Evolutionary conservation across 2,888 invertebrate genomes (phyloP).

Genomic region (Amphipyra tragopoginis): DNA sequence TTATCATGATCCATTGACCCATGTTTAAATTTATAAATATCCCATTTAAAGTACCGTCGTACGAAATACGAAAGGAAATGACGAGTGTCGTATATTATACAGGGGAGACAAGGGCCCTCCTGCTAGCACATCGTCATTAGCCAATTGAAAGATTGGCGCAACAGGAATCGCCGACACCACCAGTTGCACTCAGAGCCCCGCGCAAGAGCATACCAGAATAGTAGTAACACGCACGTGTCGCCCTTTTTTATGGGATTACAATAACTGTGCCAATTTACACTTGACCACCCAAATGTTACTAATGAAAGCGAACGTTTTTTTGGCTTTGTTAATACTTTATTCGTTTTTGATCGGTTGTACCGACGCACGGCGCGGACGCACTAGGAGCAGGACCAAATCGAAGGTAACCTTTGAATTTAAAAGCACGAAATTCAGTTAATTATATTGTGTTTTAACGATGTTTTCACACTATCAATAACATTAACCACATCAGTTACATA

Average conservation of each 20-base stretch:
- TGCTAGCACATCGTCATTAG: slow-evolving; percentile 82
- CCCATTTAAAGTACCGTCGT: slow-evolving; percentile 65
- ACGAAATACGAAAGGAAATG: slow-evolving; percentile 80
- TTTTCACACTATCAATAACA: too few relatives aligned
- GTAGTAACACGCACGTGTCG: slow-evolving; percentile 24
- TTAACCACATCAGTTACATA: too few relatives aligned
- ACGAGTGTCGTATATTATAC: slow-evolving; percentile 73
- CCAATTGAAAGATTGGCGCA: slow-evolving; percentile 85
- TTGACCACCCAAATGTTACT: slow-evolving; percentile 69
- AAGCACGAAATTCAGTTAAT: too few relatives aligned
- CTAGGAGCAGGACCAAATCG: slow-evolving; percentile 93
- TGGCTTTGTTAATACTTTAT: slow-evolving; percentile 68
- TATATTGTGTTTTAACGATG: too few relatives aligned
- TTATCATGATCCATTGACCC: slow-evolving; percentile 52
- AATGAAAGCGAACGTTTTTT: slow-evolving; percentile 65
- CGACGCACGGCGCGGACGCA: slow-evolving; percentile 92
- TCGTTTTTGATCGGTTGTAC: slow-evolving; percentile 70
- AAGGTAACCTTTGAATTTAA: slow-evolving; percentile 83
- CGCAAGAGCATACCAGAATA: slow-evolving; percentile 65
- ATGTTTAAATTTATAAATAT: slow-evolving; percentile 57
- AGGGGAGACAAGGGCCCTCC: slow-evolving; percentile 85
- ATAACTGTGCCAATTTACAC: slow-evolving; percentile 21
- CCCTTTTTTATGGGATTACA: slow-evolving; percentile 39
- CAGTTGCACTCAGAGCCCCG: slow-evolving; percentile 72
- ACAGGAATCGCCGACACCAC: slow-evolving; percentile 70